A percentile compares a stretch with the other conserved stretches of the same genome.
Evolutionary conservation across 2,113 vertebrate species (phyloP).

Genomic region (Macquaria ambigua): DNA sequence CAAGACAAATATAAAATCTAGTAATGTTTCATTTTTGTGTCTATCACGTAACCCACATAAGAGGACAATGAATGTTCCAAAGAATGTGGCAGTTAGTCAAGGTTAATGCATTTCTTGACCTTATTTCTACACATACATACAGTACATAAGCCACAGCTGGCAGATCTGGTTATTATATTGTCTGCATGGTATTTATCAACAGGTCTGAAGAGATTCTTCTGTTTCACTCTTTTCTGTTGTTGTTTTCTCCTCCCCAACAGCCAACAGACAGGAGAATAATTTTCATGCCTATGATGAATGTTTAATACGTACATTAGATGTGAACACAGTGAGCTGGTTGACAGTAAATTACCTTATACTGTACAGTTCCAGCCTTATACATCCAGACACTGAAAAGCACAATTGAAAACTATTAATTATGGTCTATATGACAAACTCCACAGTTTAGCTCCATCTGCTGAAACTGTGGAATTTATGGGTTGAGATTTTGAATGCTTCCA

Average conservation of each 20-base stretch:
- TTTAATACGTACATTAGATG: not conserved
- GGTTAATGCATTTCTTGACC: not conserved
- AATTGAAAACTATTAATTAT: not conserved
- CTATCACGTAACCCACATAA: not conserved
- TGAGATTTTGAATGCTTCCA: not conserved
- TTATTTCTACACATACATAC: not conserved
- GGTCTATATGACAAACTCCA: conserved; percentile 4
- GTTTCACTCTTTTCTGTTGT: not conserved
- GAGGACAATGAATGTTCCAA: not conserved
- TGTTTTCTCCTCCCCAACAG: not conserved
- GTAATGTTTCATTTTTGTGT: not conserved
- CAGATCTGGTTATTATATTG: not conserved
- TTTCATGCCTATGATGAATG: not conserved
- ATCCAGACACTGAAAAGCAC: conserved; percentile 33
- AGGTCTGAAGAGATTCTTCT: not conserved
- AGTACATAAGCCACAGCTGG: not conserved
- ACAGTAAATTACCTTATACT: conserved; percentile 4
- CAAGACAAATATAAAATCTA: not conserved
- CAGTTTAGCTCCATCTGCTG: conserved; percentile 3
- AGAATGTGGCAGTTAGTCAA: not conserved
- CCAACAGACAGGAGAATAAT: not conserved
- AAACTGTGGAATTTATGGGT: conserved; percentile 23
- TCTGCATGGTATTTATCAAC: not conserved
- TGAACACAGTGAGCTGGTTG: not conserved
- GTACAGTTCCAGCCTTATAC: conserved; percentile 13